Base-by-base conservation (phyloP, 2,113 vertebrate genomes). In the Entelurus aequoreus region DNA sequence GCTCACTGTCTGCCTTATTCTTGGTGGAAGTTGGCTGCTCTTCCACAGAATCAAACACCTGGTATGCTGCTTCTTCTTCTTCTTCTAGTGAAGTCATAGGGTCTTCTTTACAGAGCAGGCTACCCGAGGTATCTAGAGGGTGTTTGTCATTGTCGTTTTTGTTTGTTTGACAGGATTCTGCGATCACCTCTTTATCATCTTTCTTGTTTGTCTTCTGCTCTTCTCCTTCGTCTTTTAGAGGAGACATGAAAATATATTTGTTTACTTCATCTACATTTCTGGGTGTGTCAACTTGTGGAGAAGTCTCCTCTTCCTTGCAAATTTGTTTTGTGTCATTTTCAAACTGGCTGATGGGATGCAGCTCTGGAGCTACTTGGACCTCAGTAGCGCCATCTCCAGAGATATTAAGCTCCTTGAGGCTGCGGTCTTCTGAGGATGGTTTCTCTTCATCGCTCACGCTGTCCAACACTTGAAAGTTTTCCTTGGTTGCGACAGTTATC, bases 21-120 rank as follows among this genome's bases (percentile, higher is more conserved):
- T 79, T 66, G 19, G 48, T 13, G 13, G 37, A 11, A 4, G 36
- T 16, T 48, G 65, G 56, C 7, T 62, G 78, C 65, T 82, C 80
- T 14, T 78, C 79, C 2, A 83, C 21, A 35, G 74, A 77, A 64
- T 84, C 81, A 5, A 81, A 68, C 0, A 81, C 59, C 40, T 73
- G 64, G 28, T 62, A 76, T 0, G 13, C 1, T 1, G 60, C 76
- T 6, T 69, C 75, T 5, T 81, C 80, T 5, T 81, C 80, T 16
- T 77, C 5, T 28, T 28, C 28, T 28, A 28, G 28, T n/a, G 4
- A 15, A 36, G 7, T 46, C 6, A 9, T 2, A 2, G 15, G 3
- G 6, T 73, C 47, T 56, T 62, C 63, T 62, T 75, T 59, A 14
- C 60, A 46, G 11, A 12, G 50, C 4, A 46, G 47, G 1, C 60